These are phyloP conservation scores for Eupithecia subumbrata DNA, from an alignment of 2,888 invertebrate species.

Conservation along the genomic window DNA sequence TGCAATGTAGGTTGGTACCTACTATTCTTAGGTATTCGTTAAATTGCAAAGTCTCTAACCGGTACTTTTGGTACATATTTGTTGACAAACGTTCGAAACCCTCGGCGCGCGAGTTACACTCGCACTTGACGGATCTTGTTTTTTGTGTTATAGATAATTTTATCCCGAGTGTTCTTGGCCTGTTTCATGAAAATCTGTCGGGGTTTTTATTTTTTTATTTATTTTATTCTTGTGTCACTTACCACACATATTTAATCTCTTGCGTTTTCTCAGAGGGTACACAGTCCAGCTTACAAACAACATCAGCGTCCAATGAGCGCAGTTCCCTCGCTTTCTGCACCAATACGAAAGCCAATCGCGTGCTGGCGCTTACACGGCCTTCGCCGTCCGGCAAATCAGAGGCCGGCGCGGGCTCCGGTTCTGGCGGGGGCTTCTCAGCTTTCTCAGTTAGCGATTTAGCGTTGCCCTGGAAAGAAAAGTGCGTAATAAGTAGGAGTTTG, in stretches of 20 bases:
- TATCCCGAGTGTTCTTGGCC: too few relatives aligned
- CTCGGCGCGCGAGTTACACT: too few relatives aligned
- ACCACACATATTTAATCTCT: constrained; percentile 9
- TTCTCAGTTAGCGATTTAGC: neutral
- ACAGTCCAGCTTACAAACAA: neutral
- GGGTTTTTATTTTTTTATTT: too few relatives aligned
- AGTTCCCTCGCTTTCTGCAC: constrained; percentile 1
- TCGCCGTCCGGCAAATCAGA: neutral
- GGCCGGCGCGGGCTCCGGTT: neutral
- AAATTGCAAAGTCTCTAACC: too few relatives aligned
- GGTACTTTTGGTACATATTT: too few relatives aligned
- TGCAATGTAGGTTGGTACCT: too few relatives aligned
- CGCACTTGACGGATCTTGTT: too few relatives aligned
- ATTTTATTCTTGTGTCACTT: neutral
- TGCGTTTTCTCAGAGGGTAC: neutral
- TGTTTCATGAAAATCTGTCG: too few relatives aligned
- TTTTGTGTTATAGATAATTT: too few relatives aligned
- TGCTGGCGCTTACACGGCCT: neutral
- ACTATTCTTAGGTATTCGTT: too few relatives aligned
- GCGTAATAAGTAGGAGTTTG: neutral
- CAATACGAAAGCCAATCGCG: neutral
- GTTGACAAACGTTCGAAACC: too few relatives aligned
- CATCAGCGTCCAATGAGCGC: constrained; percentile 6
- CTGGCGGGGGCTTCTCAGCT: neutral
- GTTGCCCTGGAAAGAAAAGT: neutral